Conservation (phyloP, 1,140 invertebrate genomes). For the Vollenhovia emeryi region DNA sequence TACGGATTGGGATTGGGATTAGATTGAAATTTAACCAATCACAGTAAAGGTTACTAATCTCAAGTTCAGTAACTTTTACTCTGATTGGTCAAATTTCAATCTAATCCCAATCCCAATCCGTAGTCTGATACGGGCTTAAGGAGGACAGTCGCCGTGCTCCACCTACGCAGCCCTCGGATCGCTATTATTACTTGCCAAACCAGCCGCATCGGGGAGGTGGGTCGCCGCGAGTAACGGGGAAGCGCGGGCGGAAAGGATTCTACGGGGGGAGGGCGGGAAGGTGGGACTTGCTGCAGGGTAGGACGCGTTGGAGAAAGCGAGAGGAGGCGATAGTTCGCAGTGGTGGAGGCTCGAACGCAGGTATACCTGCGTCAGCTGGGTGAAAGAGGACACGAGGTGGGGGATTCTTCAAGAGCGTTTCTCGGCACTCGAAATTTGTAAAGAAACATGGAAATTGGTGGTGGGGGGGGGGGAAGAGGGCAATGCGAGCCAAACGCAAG, state of each 20-base stretch:
- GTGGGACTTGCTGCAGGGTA: not conserved
- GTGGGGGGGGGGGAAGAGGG: no score
- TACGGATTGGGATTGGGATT: no score
- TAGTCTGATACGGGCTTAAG: no score
- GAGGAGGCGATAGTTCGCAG: constrained; percentile 71
- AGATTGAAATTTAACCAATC: no score
- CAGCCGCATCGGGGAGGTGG: not conserved
- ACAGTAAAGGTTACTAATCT: no score
- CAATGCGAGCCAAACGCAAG: no score
- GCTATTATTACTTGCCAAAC: constrained; percentile 30
- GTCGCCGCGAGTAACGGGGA: constrained; percentile 6
- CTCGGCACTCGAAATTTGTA: not conserved
- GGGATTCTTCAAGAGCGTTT: not conserved
- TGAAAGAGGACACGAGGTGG: not conserved
- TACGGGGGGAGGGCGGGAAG: not conserved
- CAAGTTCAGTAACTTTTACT: no score
- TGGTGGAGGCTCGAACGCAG: no score
- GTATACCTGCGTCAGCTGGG: not conserved
- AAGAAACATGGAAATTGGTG: no score
- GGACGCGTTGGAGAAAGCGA: constrained; percentile 6
- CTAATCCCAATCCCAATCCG: no score
- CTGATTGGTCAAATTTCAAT: no score
- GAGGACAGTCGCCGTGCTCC: constrained; percentile 3
- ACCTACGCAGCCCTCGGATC: not conserved
- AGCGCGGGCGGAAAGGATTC: constrained; percentile 7